Evolutionary conservation across 2,797 vertebrate species (phyloP).

Genomic region (Oryzias sinensis): DNA sequence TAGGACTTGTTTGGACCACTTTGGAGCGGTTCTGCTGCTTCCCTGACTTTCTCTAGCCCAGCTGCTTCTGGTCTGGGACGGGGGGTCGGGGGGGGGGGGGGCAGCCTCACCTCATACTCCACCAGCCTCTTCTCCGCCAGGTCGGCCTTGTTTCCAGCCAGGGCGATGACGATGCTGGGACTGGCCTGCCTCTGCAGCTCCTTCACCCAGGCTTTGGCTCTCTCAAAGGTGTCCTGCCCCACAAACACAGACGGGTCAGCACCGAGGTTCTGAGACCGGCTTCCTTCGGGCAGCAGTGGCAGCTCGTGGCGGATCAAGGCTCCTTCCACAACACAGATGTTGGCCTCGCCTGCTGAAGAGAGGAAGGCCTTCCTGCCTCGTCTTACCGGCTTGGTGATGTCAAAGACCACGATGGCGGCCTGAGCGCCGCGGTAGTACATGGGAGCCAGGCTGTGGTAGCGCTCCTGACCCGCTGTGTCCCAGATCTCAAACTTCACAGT

Average conservation of each 20-base stretch:
- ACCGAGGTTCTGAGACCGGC: not conserved
- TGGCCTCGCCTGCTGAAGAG: not conserved
- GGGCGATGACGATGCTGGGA: slow-evolving; percentile 85
- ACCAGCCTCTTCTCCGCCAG: slow-evolving; percentile 84
- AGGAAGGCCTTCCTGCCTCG: not conserved
- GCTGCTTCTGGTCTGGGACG: not conserved
- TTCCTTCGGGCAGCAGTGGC: not conserved
- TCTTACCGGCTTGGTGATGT: slow-evolving; percentile 84
- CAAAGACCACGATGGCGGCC: slow-evolving; percentile 86
- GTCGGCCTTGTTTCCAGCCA: slow-evolving; percentile 86
- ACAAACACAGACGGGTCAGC: slow-evolving; percentile 10
- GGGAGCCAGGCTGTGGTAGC: slow-evolving; percentile 87
- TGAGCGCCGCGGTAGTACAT: slow-evolving; percentile 88
- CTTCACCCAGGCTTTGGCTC: slow-evolving; percentile 87
- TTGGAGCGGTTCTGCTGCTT: too few species aligned
- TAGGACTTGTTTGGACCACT: too few species aligned
- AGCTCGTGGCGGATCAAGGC: too few species aligned
- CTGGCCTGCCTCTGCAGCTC: slow-evolving; percentile 87
- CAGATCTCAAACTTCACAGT: slow-evolving; percentile 90
- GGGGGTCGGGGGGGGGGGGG: too few species aligned
- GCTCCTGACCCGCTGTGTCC: slow-evolving; percentile 87
- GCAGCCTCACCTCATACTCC: slow-evolving; percentile 78
- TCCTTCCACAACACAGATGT: too few species aligned
- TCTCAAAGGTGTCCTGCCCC: slow-evolving; percentile 82
- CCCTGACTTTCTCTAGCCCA: too few species aligned